Percentiles rank a stretch among this genome's conserved stretches.
Evolutionary conservation across 2,888 invertebrate genomes (phyloP).

Genomic region (Ramazzottius varieornatus): DNA sequence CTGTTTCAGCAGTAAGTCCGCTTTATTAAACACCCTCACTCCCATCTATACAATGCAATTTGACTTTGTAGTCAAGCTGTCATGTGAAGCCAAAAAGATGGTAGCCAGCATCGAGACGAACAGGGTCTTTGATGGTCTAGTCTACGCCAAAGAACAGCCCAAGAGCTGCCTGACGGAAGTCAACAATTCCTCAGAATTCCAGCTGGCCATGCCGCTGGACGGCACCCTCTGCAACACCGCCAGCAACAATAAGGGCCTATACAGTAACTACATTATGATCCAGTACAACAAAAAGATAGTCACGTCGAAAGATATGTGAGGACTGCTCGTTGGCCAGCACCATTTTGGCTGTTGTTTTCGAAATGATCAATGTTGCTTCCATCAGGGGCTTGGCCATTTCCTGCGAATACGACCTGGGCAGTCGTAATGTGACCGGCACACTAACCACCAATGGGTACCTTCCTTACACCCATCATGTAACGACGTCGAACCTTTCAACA

Average conservation of each 20-base stretch:
- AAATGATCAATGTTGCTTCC: slow-evolving; percentile 19
- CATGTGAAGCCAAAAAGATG: slow-evolving; percentile 60
- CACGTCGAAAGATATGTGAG: slow-evolving; percentile 70
- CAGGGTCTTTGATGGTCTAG: slow-evolving; percentile 70
- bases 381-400: slow-evolving; percentile 42
- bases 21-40: too few species aligned
- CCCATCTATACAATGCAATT: slow-evolving; percentile 1
- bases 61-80: slow-evolving; percentile 15
- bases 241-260: slow-evolving; percentile 40
- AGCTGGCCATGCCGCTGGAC: slow-evolving; percentile 66
- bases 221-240: slow-evolving; percentile 69
- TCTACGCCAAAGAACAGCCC: slow-evolving; percentile 76
- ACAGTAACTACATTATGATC: slow-evolving; percentile 61
- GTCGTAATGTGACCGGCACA: slow-evolving; percentile 60
- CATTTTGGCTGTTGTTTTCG: slow-evolving; percentile 22
- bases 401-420: slow-evolving; percentile 74
- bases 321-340: too few species aligned
- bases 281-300: slow-evolving; percentile 86
- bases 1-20: neutral
- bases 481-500: too few species aligned
- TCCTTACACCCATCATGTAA: too few species aligned
- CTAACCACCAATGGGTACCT: neutral
- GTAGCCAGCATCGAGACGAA: slow-evolving; percentile 68
- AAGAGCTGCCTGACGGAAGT: slow-evolving; percentile 73
- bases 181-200: slow-evolving; percentile 59